Evolutionary conservation across 2,888 invertebrate genomes (phyloP), one percentile per base, ranked within the genome.

Genomic region (Acrocyrtus sp.): DNA sequence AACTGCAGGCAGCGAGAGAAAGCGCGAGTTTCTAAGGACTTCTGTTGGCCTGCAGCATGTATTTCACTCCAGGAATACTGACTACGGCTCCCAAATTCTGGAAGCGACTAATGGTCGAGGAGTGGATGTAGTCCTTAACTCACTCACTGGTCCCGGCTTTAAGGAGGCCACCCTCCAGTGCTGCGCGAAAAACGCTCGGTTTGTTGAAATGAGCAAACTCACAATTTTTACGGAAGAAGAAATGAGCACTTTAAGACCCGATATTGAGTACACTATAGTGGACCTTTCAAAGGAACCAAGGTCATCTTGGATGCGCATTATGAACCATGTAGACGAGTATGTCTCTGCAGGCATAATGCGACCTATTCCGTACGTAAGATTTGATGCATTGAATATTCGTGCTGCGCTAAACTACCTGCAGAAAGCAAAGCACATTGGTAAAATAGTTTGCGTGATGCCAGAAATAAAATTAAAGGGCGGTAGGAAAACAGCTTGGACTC

Each of bases 171-270:
- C 74, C 0, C 47, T 76, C 0, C 43, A 58, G n/a, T 60, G 53
- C n/a, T 70, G 70, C 24, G 48, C 21, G 2, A 22, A 34, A 15
- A 57, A 53, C 8, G 76, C 70, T 3, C 17, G 72, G 21, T 76
- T 76, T 57, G 50, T 76, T 19, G 76, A 76, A 67, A 76, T 76
- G 73, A 67, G 74, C n/a, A 73, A 72, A 39, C 34, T 76, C 5
- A 54, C 48, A 3, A 60, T 70, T 41, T 76, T 70, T 70, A 50
- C 45, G 12, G 39, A 56, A 2, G 76, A 76, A 15, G 76, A 76
- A 22, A 74, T 76, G 0, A 54, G 47, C 15, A 12, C 10, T 24
- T 41, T 65, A 0, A 19, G 76, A 22, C 67, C 73, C 4, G 76
- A 76, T 57, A 67, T 76, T 1, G 27, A 39, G 19, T 76, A 76